These are phyloP conservation scores for Sminthurides aquaticus DNA, from an alignment of 2,888 invertebrate species.

Conservation along the genomic window DNA sequence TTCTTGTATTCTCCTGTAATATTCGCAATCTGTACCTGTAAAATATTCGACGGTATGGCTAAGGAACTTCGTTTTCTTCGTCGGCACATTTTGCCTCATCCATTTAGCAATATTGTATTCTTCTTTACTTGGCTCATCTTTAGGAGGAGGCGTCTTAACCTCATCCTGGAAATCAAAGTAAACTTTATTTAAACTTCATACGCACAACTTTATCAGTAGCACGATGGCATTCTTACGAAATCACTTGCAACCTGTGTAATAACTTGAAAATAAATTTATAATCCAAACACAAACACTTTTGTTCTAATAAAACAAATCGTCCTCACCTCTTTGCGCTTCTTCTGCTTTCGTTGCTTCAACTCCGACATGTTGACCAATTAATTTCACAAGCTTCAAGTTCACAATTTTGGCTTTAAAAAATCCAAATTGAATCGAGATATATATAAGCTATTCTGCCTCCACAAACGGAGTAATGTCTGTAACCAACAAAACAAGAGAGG, in stretches of 20 bases:
- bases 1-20: too few relatives aligned
- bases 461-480: too few relatives aligned
- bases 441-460: too few relatives aligned
- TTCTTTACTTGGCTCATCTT: constrained; percentile 75
- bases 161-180: constrained; percentile 18
- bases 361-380: constrained; percentile 21
- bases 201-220: constrained; percentile 8
- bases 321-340: constrained; percentile 60
- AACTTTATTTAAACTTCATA: background rate
- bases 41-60: constrained; percentile 97
- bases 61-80: constrained; percentile 90
- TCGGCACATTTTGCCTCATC: constrained; percentile 85
- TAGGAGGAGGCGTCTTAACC: constrained; percentile 26
- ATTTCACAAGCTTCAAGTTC: too few relatives aligned
- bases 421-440: too few relatives aligned
- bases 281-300: too few relatives aligned
- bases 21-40: too few relatives aligned
- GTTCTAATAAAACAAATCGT: too few relatives aligned
- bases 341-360: constrained; percentile 58
- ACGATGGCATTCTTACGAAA: constrained; percentile 22
- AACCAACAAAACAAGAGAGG: too few relatives aligned
- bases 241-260: too few relatives aligned
- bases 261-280: too few relatives aligned
- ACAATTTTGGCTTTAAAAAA: too few relatives aligned
- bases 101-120: constrained; percentile 91